Evolutionary conservation across 2,113 vertebrate species (phyloP).

Genomic region (Zapus hudsonius): DNA sequence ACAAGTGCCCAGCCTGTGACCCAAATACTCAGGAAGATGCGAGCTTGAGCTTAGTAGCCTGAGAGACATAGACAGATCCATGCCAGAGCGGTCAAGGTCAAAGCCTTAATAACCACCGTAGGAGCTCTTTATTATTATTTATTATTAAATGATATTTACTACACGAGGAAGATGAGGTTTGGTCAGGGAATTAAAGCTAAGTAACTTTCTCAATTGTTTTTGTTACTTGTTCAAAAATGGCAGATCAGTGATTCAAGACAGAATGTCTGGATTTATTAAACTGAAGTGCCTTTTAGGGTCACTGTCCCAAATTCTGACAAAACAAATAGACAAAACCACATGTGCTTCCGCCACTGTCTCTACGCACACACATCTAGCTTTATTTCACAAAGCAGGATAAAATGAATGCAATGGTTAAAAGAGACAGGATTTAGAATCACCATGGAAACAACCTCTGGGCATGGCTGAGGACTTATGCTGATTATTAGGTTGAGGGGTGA

Average conservation of each 20-base stretch:
- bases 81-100: background rate
- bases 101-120: background rate
- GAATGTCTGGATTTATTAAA: background rate
- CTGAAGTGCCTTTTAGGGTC: background rate
- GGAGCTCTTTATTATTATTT: background rate
- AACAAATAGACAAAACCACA: background rate
- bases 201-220: slow-evolving; percentile 11
- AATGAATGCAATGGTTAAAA: background rate
- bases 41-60: too few species aligned
- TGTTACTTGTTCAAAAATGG: slow-evolving; percentile 2
- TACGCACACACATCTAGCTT: background rate
- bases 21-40: background rate
- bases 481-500: too few species aligned
- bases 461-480: too few species aligned
- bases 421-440: too few species aligned
- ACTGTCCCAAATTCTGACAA: background rate
- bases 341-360: background rate
- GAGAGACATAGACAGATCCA: background rate
- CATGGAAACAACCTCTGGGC: too few species aligned
- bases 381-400: slow-evolving; percentile 43
- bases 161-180: slow-evolving; percentile 18
- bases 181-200: slow-evolving; percentile 2
- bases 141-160: background rate
- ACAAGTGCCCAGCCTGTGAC: background rate
- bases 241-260: background rate